Evolutionary conservation across 2,113 vertebrate species (phyloP).

Genomic region (Baryphthengus martii): DNA sequence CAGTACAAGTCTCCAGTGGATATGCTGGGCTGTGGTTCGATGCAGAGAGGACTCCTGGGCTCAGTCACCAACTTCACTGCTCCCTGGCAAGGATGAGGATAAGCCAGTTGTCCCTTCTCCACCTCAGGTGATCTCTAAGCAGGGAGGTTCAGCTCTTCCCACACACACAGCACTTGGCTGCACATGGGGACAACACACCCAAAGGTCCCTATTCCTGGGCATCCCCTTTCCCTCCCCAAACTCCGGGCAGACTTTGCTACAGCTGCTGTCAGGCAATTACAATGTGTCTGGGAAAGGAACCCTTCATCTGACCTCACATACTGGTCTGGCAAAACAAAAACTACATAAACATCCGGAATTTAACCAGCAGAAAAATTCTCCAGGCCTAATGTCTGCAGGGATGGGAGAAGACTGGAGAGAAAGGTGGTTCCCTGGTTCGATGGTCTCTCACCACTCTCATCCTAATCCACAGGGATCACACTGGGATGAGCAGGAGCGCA

Average conservation of each 20-base stretch:
- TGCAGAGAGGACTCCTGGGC: background rate
- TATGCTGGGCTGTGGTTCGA: background rate
- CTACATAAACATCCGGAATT: background rate
- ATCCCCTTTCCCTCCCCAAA: background rate
- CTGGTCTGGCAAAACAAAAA: background rate
- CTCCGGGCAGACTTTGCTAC: background rate
- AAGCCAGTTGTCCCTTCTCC: background rate
- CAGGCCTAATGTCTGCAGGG: background rate
- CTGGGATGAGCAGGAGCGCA: background rate
- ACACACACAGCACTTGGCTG: background rate
- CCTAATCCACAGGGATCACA: background rate
- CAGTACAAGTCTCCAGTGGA: background rate
- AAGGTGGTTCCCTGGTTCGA: background rate
- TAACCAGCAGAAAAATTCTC: background rate
- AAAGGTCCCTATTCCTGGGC: accelerated
- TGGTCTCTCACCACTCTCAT: background rate
- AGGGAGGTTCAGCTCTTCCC: background rate
- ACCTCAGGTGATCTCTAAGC: background rate
- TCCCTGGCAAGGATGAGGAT: background rate
- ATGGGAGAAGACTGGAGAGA: background rate
- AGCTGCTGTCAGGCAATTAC: background rate
- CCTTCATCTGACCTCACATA: background rate
- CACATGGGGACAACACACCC: background rate
- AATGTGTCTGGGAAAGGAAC: background rate
- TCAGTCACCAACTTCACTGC: background rate